A percentile compares a stretch with the other conserved stretches of the same genome.
phyloP scores from a whole-genome alignment of 2,113 vertebrate genomes.

The Cavia aperea region DNA sequence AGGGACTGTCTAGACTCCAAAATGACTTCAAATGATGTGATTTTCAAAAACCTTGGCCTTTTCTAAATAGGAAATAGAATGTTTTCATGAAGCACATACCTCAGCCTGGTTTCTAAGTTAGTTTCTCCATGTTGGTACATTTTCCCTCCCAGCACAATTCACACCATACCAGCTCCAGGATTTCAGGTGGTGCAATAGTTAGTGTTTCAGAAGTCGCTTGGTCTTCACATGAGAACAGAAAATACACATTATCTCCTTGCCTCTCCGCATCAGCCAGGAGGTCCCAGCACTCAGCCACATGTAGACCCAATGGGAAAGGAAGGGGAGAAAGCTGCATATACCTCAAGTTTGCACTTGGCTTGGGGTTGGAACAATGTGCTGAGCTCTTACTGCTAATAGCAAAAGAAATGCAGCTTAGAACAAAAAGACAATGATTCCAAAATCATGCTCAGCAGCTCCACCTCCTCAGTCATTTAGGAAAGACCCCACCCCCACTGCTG shows the following conservation, averaged over 20 bases:
- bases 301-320: background rate
- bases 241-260: background rate
- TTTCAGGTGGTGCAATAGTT: background rate
- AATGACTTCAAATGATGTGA: background rate
- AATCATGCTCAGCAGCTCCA: constrained; percentile 11
- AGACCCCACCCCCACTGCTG: background rate
- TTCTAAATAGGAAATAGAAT: background rate
- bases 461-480: constrained; percentile 24
- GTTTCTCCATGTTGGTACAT: background rate
- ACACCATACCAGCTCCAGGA: background rate
- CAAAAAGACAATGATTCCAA: background rate
- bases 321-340: background rate
- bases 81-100: background rate
- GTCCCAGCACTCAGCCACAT: background rate
- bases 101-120: background rate
- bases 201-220: background rate
- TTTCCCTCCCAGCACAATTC: background rate
- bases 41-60: background rate
- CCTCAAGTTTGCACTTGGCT: background rate
- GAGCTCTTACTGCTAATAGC: background rate
- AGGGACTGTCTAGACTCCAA: background rate
- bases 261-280: background rate
- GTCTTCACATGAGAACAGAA: background rate
- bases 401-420: background rate
- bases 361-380: background rate